phyloP scores from a whole-genome alignment of 2,113 vertebrate genomes.

The Reinhardtius hippoglossoides region DNA sequence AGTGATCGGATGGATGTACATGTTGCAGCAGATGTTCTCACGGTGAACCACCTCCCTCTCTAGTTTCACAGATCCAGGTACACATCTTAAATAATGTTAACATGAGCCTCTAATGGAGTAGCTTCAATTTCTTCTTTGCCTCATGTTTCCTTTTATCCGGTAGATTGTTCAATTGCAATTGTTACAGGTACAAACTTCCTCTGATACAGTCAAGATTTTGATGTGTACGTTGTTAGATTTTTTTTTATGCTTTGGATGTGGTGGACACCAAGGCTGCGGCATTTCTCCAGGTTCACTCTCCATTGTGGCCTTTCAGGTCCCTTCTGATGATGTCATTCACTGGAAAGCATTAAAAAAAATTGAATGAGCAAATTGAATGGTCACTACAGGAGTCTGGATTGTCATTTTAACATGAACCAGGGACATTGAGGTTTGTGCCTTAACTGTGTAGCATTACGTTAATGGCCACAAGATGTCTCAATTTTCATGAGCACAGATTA shows the following conservation, averaged over 20 bases:
- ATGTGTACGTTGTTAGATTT: background rate
- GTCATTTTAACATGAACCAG: too few relatives aligned
- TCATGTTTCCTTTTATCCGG: background rate
- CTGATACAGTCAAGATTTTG: background rate
- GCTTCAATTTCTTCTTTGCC: too few relatives aligned
- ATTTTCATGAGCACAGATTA: background rate
- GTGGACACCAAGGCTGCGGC: background rate
- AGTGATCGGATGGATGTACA: background rate
- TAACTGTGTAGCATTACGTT: constrained; percentile 14
- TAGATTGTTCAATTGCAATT: background rate
- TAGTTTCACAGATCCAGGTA: too few relatives aligned
- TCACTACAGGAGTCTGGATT: background rate
- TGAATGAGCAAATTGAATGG: background rate
- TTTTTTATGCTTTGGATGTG: background rate
- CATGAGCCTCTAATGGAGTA: background rate
- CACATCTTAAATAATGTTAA: too few relatives aligned
- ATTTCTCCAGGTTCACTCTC: constrained; percentile 82
- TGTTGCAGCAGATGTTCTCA: too few relatives aligned
- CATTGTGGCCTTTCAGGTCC: constrained; percentile 90
- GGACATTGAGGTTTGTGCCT: too few relatives aligned
- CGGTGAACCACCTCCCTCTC: too few relatives aligned
- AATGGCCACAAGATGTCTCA: constrained; percentile 28
- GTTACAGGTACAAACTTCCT: background rate
- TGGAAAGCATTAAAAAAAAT: constrained; percentile 76
- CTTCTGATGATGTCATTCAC: constrained; percentile 98